These are phyloP conservation scores for Melieria omissa DNA, from an alignment of 2,888 invertebrate genomes.

Conservation along the genomic window DNA sequence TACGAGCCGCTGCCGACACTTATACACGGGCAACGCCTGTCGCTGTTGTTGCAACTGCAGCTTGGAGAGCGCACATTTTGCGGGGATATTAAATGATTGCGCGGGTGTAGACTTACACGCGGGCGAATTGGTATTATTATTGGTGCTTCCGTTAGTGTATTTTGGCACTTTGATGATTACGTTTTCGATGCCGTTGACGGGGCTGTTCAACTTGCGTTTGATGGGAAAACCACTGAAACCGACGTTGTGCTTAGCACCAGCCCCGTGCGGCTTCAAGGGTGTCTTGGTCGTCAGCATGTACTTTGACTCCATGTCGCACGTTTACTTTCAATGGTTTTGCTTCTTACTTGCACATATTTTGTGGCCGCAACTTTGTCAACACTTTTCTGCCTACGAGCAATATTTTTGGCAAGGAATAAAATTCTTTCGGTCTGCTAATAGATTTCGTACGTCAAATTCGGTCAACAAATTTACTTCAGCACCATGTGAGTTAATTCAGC, in stretches of 20 bases:
- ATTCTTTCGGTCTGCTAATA: no score
- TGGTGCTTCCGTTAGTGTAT: slow-evolving; percentile 24
- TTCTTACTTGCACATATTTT: no score
- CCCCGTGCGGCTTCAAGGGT: slow-evolving; percentile 45
- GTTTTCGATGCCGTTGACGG: slow-evolving; percentile 41
- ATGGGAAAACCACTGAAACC: slow-evolving; percentile 46
- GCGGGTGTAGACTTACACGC: not conserved
- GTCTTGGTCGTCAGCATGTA: slow-evolving; percentile 51
- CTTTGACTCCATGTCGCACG: slow-evolving; percentile 52
- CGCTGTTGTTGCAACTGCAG: slow-evolving; percentile 65
- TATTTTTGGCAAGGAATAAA: no score
- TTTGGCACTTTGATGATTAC: slow-evolving; percentile 39
- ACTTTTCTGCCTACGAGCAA: no score
- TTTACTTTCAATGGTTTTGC: no score
- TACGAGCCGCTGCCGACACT: slow-evolving; percentile 69
- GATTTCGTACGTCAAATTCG: no score
- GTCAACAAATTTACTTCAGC: no score
- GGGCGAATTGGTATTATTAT: slow-evolving; percentile 32
- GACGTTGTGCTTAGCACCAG: slow-evolving; percentile 44
- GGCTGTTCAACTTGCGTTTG: slow-evolving; percentile 50
- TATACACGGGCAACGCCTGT: slow-evolving; percentile 70
- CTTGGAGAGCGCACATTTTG: slow-evolving; percentile 31
- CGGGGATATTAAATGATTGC: slow-evolving; percentile 1
- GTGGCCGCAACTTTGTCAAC: no score
- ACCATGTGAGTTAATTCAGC: no score